A percentile compares a stretch with the other conserved stretches of the same genome.
Conservation (phyloP, 2,797 vertebrate species). For the Phoebastria nigripes region DNA sequence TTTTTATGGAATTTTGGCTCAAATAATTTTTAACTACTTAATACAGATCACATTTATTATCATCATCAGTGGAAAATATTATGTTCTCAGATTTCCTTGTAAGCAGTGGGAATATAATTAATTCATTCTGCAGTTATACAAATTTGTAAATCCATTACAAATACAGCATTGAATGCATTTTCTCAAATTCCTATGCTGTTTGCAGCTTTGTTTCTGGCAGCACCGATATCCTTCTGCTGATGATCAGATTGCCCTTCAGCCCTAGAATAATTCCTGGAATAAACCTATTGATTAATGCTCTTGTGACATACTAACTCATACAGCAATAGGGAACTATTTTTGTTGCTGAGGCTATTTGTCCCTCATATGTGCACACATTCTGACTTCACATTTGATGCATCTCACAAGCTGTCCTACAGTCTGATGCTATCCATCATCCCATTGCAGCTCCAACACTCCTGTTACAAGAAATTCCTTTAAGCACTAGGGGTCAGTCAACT, state of each 20-base stretch:
- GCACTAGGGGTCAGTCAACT: conserved; percentile 23
- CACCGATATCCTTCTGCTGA: neutral
- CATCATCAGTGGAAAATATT: conserved; percentile 17
- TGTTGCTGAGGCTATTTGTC: neutral
- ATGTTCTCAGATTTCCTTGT: conserved; percentile 1
- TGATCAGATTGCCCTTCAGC: neutral
- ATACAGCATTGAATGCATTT: neutral
- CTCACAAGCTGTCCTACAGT: neutral
- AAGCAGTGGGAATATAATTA: conserved; percentile 45
- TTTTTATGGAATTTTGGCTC: conserved; percentile 24
- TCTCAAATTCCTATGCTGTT: conserved; percentile 2
- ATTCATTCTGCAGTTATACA: conserved; percentile 34
- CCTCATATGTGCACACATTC: neutral
- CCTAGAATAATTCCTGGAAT: neutral
- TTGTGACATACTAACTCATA: neutral
- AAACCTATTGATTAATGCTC: conserved; percentile 25
- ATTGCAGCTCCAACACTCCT: neutral
- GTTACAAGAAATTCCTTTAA: conserved; percentile 23
- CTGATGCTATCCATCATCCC: neutral
- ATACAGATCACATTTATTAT: conserved; percentile 25
- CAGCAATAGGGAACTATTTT: neutral
- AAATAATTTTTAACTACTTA: conserved; percentile 36
- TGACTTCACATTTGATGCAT: neutral
- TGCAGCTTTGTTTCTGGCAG: conserved; percentile 56
- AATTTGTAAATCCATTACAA: conserved; percentile 41